Conservation (phyloP, 2,113 vertebrate species). For the Chloropsis hardwickii region DNA sequence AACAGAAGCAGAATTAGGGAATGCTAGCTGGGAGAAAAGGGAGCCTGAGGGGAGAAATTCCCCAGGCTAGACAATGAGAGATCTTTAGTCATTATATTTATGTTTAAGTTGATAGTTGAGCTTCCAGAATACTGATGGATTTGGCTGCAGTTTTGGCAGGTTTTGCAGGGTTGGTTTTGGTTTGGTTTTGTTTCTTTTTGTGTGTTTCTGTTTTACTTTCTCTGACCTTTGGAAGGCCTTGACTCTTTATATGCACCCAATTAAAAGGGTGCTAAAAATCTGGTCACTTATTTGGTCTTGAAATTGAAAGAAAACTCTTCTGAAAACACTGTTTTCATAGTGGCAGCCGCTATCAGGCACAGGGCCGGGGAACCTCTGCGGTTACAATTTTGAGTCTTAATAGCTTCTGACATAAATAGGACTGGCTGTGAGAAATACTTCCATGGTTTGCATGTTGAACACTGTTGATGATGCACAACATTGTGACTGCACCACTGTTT, state of each 20-base stretch:
- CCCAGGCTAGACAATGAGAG: neutral
- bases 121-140: neutral
- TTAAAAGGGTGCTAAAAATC: neutral
- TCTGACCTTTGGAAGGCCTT: neutral
- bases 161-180: neutral
- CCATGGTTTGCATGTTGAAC: neutral
- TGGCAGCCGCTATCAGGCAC: neutral
- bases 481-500: neutral
- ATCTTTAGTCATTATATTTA: neutral
- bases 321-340: neutral
- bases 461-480: neutral
- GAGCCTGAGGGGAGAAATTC: neutral
- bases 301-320: neutral
- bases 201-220: neutral
- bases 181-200: neutral
- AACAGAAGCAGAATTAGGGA: neutral
- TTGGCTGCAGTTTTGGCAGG: neutral
- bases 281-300: neutral
- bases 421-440: conserved; percentile 6
- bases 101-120: neutral
- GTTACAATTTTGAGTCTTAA: neutral
- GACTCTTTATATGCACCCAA: neutral
- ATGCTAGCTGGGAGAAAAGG: neutral
- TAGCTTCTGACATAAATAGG: conserved; percentile 39
- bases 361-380: neutral